These are phyloP conservation scores for Laterallus jamaicensis DNA, from an alignment of 2,113 vertebrate genomes.

Conservation along the genomic window DNA sequence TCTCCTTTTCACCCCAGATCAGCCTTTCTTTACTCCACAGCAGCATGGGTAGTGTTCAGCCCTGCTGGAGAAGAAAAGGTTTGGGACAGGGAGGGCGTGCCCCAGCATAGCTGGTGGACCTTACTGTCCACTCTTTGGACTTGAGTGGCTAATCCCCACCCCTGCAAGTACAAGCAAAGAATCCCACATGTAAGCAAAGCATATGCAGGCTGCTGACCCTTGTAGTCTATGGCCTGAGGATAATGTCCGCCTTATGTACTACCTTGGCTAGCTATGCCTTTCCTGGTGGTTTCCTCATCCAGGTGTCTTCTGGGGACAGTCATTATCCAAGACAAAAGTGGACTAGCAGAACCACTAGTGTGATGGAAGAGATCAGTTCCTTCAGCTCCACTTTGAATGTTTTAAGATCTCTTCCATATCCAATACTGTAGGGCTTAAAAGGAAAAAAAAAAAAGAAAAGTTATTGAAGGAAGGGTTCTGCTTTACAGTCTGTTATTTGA, in stretches of 20 bases:
- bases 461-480: neutral
- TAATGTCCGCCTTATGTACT: neutral
- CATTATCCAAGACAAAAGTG: neutral
- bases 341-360: neutral
- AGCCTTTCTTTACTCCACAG: neutral
- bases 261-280: neutral
- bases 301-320: neutral
- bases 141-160: neutral
- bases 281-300: neutral
- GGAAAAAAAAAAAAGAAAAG: too few relatives aligned
- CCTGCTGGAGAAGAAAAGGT: neutral
- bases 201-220: neutral
- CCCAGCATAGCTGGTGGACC: neutral
- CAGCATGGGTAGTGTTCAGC: neutral
- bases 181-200: neutral
- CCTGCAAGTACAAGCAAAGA: neutral
- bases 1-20: neutral
- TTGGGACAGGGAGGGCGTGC: neutral
- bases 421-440: neutral
- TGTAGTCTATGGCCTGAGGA: neutral
- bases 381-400: neutral
- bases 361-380: neutral
- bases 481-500: neutral
- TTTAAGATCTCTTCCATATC: neutral
- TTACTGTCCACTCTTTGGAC: neutral